Conservation (phyloP, 2,797 vertebrate species). For the Spondyliosoma cantharus region DNA sequence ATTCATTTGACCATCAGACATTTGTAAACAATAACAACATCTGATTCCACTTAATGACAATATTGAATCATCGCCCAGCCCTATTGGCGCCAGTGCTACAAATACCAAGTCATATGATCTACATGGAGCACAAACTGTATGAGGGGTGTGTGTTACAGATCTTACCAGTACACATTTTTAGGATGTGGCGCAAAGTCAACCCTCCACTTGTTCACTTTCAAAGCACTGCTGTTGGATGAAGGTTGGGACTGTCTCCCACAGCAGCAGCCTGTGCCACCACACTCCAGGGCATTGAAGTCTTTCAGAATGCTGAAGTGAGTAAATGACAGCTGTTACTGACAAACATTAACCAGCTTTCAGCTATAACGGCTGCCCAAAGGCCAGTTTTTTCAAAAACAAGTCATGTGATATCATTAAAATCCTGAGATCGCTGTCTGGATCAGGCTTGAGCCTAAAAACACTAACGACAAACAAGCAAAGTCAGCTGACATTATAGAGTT, state of each 20-base stretch:
- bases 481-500: not conserved
- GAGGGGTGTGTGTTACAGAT: not conserved
- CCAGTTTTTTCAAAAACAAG: not conserved
- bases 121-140: not conserved
- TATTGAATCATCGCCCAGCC: conserved; percentile 25
- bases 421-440: not conserved
- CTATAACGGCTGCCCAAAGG: not conserved
- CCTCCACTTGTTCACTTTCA: conserved; percentile 86
- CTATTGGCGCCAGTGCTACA: not conserved
- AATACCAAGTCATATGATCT: conserved; percentile 4
- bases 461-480: not conserved
- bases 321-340: conserved; percentile 36
- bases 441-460: not conserved
- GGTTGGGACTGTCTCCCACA: conserved; percentile 87
- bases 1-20: not conserved
- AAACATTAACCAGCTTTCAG: conserved; percentile 14
- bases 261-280: conserved; percentile 77
- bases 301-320: conserved; percentile 88
- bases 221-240: conserved; percentile 82
- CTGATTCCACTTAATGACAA: conserved; percentile 22
- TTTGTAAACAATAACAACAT: not conserved
- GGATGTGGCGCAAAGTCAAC: conserved; percentile 90
- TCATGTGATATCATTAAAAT: conserved; percentile 14
- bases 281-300: conserved; percentile 94
- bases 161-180: conserved; percentile 93